Conservation (phyloP, 1,140 invertebrate species). For the Mamestra configurata region DNA sequence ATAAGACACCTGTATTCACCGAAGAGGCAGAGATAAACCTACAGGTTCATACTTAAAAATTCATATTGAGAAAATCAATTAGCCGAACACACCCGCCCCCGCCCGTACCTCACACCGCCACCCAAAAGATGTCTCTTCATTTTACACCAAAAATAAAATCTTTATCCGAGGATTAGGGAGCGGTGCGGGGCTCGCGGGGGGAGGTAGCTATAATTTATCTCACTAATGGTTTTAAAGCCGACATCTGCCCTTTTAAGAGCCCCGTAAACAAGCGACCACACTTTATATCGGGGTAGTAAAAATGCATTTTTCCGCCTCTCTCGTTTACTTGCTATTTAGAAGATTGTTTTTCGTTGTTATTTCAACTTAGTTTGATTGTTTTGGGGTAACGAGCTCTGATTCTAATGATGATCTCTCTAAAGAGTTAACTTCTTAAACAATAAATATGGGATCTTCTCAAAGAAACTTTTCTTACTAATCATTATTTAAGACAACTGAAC, state of each 20-base stretch:
- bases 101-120: constrained; percentile 4
- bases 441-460: too few species aligned
- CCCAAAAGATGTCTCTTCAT: constrained; percentile 72
- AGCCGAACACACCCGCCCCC: neutral
- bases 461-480: too few species aligned
- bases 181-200: constrained; percentile 54
- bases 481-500: too few species aligned
- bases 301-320: constrained; percentile 53
- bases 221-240: constrained; percentile 76
- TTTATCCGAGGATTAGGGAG: constrained; percentile 72
- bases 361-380: neutral
- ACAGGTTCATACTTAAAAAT: neutral
- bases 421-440: too few species aligned
- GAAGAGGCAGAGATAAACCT: neutral
- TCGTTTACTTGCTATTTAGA: constrained; percentile 34
- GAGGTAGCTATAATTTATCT: constrained; percentile 69
- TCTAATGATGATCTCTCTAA: neutral
- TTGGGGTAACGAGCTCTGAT: neutral
- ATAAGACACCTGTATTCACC: neutral
- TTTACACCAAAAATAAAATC: constrained; percentile 79
- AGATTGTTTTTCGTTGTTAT: constrained; percentile 34
- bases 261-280: constrained; percentile 56
- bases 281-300: constrained; percentile 57
- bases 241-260: constrained; percentile 73
- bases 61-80: constrained; percentile 1